These are phyloP conservation scores for Epinotia bilunana DNA, from an alignment of 2,888 invertebrate species.

Conservation along the genomic window DNA sequence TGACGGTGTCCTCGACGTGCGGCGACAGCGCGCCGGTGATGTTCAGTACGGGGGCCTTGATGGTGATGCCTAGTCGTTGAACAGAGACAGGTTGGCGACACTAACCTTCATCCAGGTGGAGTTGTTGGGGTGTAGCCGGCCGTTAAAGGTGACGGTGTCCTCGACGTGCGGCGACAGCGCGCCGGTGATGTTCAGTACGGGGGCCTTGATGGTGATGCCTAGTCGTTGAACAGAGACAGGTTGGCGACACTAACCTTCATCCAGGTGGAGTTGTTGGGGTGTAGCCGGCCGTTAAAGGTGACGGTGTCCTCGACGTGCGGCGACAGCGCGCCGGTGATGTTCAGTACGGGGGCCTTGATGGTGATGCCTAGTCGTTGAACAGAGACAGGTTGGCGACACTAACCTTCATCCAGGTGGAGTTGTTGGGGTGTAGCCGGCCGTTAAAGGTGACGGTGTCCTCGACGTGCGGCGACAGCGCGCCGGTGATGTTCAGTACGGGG, in stretches of 20 bases:
- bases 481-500: slow-evolving; percentile 97
- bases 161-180: slow-evolving; percentile 97
- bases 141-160: slow-evolving; percentile 98
- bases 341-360: slow-evolving; percentile 93
- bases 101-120: slow-evolving; percentile 99
- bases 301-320: slow-evolving; percentile 98
- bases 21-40: slow-evolving; percentile 97
- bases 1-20: slow-evolving; percentile 97
- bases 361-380: slow-evolving; percentile 84
- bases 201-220: slow-evolving; percentile 91
- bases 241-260: slow-evolving; percentile 90
- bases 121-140: slow-evolving; percentile 96
- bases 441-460: slow-evolving; percentile 99
- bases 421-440: slow-evolving; percentile 96
- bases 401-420: slow-evolving; percentile 99
- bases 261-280: slow-evolving; percentile 98
- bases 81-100: background rate
- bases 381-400: background rate
- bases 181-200: slow-evolving; percentile 97
- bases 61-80: slow-evolving; percentile 85
- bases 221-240: background rate
- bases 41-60: slow-evolving; percentile 95
- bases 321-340: slow-evolving; percentile 96
- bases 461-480: slow-evolving; percentile 96
- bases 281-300: slow-evolving; percentile 97